phyloP scores from a whole-genome alignment of 2,888 invertebrate genomes.

The Erebia ligea region DNA sequence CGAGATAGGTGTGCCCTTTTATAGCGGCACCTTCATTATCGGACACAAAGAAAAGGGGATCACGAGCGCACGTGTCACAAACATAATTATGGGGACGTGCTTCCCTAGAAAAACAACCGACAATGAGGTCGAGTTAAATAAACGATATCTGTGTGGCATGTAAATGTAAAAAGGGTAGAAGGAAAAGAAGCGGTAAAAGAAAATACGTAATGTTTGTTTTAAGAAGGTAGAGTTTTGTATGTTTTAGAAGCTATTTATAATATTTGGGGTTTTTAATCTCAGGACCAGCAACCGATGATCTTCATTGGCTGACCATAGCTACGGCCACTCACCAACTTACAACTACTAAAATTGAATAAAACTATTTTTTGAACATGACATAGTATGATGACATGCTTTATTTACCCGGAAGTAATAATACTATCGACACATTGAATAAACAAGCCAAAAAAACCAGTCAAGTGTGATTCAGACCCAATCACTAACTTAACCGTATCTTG shows the following conservation, averaged over 20 bases:
- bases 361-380: too few species aligned
- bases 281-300: too few species aligned
- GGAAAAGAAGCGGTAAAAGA: neutral
- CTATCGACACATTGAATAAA: too few species aligned
- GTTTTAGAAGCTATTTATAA: too few species aligned
- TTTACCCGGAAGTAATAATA: too few species aligned
- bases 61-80: conserved; percentile 37
- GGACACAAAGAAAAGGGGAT: conserved; percentile 38
- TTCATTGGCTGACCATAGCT: too few species aligned
- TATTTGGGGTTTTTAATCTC: too few species aligned
- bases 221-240: neutral
- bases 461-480: too few species aligned
- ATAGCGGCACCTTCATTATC: conserved; percentile 38
- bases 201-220: neutral
- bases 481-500: too few species aligned
- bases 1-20: conserved; percentile 35
- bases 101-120: conserved; percentile 31
- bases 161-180: conserved; percentile 5
- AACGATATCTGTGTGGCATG: conserved; percentile 9
- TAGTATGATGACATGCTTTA: too few species aligned
- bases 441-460: too few species aligned
- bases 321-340: too few species aligned
- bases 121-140: conserved; percentile 21
- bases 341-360: neutral
- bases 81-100: conserved; percentile 39